phyloP scores from a whole-genome alignment of 1,140 invertebrate species.

The Coelopa frigida region DNA sequence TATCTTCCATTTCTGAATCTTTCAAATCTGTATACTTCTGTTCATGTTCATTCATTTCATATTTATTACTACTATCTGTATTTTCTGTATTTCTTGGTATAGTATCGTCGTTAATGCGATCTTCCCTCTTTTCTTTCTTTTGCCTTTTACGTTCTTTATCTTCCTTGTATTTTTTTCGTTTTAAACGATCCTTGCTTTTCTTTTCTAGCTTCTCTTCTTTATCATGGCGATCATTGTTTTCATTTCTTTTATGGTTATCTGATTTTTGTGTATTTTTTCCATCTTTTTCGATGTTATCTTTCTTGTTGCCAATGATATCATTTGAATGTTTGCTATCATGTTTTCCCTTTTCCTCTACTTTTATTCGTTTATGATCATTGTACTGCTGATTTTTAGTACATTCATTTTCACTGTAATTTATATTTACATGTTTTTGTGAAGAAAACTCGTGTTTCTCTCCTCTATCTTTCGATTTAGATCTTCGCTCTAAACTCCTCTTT shows the following conservation, averaged over 20 bases:
- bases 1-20: slow-evolving; percentile 1
- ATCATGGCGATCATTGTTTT: neutral
- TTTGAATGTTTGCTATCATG: neutral
- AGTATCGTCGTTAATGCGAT: slow-evolving; percentile 50
- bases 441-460: too few relatives aligned
- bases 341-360: neutral
- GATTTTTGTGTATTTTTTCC: slow-evolving; percentile 1
- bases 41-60: slow-evolving; percentile 1
- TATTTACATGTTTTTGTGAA: neutral
- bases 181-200: neutral
- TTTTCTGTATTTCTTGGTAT: slow-evolving; percentile 49
- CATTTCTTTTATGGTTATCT: slow-evolving; percentile 1
- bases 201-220: slow-evolving; percentile 1
- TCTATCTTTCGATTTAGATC: neutral
- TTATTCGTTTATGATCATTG: too few relatives aligned
- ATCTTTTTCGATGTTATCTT: neutral
- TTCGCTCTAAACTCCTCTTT: neutral
- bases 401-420: neutral
- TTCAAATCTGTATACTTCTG: neutral
- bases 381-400: too few relatives aligned
- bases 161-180: slow-evolving; percentile 43
- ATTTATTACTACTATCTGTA: slow-evolving; percentile 6
- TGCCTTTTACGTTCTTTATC: slow-evolving; percentile 44
- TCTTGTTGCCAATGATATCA: neutral
- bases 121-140: slow-evolving; percentile 47